Base-by-base conservation (phyloP, 2,888 invertebrate genomes). In the Myopa testacea region DNA sequence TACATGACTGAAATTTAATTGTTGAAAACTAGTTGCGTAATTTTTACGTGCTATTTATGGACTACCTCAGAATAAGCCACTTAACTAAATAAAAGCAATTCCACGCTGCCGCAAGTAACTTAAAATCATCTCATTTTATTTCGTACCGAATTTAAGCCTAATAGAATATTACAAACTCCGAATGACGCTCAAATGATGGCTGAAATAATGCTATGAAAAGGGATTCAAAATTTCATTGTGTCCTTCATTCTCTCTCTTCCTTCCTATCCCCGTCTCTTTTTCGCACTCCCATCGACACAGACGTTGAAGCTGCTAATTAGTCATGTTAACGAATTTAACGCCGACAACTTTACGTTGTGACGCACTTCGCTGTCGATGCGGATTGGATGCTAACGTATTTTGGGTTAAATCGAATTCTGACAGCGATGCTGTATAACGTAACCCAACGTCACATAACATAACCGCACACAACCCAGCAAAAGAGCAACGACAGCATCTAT, bases 321-420 rank as follows among this genome's bases (percentile, higher is more conserved):
- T 55, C 40, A 63, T 50, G 75, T 75, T 75, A 68, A 75, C 67
- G 67, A 63, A 75, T 65, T 75, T 58, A 40, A 58, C 37, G 58
- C 40, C 26, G 52, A 68, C 58, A 38, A 58, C 55, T 38, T 73
- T 58, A 60, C 58, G 71, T 58, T 14, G 19, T 26, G 26, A 26
- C 26, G 26, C 26, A 26, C 26, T 26, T 26, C 38, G 71, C 37
- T 58, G 60, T 71, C 19, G 38, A 72, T 37, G 72, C 40, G 69
- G 50, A 45, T 50, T 26, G 19, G 12, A 50, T 16, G 52, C 50
- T 5, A 50, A 14, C 8, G 60, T 14, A 14, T 52, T 45, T 69
- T 52, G 69, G 69, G 3, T n/a, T 19, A 10, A 38, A 72, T 72
- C 72, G 72, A 14, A 72, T 60, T 40, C 19, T 14, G 60, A 62